These are phyloP conservation scores for Morpho achilles DNA, from an alignment of 2,888 invertebrate genomes.

Conservation along the genomic window DNA sequence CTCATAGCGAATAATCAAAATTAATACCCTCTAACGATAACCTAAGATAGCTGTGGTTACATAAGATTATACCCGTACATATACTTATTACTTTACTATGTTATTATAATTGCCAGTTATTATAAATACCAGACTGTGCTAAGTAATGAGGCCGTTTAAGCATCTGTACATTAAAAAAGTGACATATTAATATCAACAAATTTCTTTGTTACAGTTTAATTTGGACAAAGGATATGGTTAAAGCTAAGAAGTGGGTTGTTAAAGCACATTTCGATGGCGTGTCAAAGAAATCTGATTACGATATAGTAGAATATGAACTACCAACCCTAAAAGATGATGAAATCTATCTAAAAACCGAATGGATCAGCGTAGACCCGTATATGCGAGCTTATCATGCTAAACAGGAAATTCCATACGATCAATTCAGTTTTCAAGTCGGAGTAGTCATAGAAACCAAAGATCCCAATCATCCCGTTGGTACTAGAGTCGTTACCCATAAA, in stretches of 20 bases:
- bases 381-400: constrained; percentile 32
- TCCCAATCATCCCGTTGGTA: constrained; percentile 79
- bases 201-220: too few relatives aligned
- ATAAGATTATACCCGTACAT: too few relatives aligned
- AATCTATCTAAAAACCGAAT: constrained; percentile 42
- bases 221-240: constrained; percentile 33
- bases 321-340: constrained; percentile 79
- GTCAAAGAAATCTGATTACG: constrained; percentile 78
- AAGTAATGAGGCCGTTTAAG: too few relatives aligned
- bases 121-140: too few relatives aligned
- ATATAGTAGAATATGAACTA: constrained; percentile 79
- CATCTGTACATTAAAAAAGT: too few relatives aligned
- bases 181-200: not conserved
- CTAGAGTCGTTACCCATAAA: constrained; percentile 76
- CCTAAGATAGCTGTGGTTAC: too few relatives aligned
- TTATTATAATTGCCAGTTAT: too few relatives aligned
- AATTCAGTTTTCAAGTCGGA: constrained; percentile 41
- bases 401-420: constrained; percentile 34
- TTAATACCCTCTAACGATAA: too few relatives aligned
- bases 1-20: too few relatives aligned
- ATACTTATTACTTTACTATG: too few relatives aligned
- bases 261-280: constrained; percentile 75
- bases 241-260: constrained; percentile 77
- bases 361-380: constrained; percentile 48
- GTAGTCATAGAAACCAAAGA: constrained; percentile 80